Evolutionary conservation across 2,113 vertebrate genomes (phyloP), one percentile per base, ranked within the genome.

Genomic region (Mola mola): DNA sequence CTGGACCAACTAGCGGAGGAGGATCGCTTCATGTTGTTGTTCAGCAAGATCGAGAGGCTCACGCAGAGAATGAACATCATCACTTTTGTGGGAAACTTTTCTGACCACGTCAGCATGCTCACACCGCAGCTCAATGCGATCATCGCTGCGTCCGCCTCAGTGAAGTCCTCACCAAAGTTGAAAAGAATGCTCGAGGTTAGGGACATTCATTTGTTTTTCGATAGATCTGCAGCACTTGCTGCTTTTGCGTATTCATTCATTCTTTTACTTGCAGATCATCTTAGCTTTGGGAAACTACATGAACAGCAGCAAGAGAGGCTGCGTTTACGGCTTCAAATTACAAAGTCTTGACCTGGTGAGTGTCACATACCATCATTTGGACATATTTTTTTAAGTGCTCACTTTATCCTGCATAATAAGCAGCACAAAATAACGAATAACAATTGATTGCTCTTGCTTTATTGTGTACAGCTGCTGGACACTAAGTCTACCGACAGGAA

Each of bases 401-500:
- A 47, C 16, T 44, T 53, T 25, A 16, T 25, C 4, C 8, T 3
- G 2, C 11, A 21, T 11, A 20, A n/a, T 22, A 12, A 8, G 4
- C 41, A 22, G 1, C n/a, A 0, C 1, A 6, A 16, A 16, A 57
- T 5, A 26, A 5, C 4, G 25, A 59, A 51, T 44, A 38, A 31
- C 33, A 51, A 17, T 65, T 36, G n/a, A 22, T 63, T 24, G 66
- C 13, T 2, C 31, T 66, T 4, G 13, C 64, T 29, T 1, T 19
- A 40, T 60, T 22, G 51, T 56, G 22, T 38, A 6, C 85, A 98
- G 97, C 93, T 99, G 52, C 84, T 96, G 89, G 96, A 98, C 90
- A 99, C 97, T n/a, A 99, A 99, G 47, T 98, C 96, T 1, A 99
- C 97, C 0, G 97, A 99, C 90, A 92, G 97, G 53, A 99, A 97